Evolutionary conservation across 2,113 vertebrate genomes (phyloP).

Genomic region (Centropristis striata): DNA sequence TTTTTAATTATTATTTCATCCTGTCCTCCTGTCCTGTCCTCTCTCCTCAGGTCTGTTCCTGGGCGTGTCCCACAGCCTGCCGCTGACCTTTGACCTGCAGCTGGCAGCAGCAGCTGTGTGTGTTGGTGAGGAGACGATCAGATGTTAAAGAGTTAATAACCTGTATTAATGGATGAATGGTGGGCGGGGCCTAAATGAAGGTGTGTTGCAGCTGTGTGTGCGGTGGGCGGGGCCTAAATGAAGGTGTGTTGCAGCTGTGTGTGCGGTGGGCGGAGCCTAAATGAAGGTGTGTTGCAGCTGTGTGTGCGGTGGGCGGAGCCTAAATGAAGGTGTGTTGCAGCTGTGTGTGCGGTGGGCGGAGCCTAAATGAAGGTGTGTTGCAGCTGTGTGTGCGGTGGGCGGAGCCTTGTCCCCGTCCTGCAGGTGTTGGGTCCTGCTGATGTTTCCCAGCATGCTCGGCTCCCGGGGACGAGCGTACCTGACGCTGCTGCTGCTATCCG

Average conservation of each 20-base stretch:
- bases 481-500: constrained; percentile 82
- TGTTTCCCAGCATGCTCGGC: constrained; percentile 90
- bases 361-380: not conserved
- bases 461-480: constrained; percentile 87
- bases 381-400: constrained; percentile 85
- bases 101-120: constrained; percentile 41
- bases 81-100: constrained; percentile 61
- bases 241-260: too few relatives aligned
- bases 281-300: too few relatives aligned
- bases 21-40: not conserved
- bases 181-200: too few relatives aligned
- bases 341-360: constrained; percentile 24
- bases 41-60: constrained; percentile 59
- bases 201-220: too few relatives aligned
- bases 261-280: too few relatives aligned
- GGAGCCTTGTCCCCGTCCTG: constrained; percentile 86
- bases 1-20: too few relatives aligned
- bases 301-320: too few relatives aligned
- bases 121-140: constrained; percentile 56
- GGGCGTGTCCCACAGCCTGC: constrained; percentile 48
- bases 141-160: too few relatives aligned
- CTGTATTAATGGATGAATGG: too few relatives aligned
- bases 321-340: too few relatives aligned
- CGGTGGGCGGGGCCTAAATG: too few relatives aligned
- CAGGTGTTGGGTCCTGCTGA: constrained; percentile 88